Evolutionary conservation across 2,113 vertebrate genomes (phyloP), one percentile per base, ranked within the genome.

Genomic region (Rhea pennata): DNA sequence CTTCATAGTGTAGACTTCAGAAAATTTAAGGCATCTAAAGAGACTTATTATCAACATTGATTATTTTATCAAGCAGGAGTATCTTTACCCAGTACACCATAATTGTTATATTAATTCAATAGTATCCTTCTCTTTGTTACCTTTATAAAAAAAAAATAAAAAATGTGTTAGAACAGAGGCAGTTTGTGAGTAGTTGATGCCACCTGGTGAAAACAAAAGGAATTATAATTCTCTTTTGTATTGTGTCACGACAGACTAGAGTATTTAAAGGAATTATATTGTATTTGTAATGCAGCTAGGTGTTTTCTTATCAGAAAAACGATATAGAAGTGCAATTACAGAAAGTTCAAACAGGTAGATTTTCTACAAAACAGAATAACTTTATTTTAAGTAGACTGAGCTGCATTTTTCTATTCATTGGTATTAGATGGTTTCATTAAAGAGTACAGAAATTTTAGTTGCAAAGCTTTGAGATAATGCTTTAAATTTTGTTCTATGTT

Each of bases 141-240:
- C 5, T 74, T 79, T 36, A 36, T 36, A 36, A 36, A 36, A 36
- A 36, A 36, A 36, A 80, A 26, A 44, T 90, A 39, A 70, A 56
- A 91, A 83, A 53, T 71, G 26, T 22, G 29, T 31, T 17, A 44
- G 31, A 62, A 65, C 84, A 24, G 42, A 29, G 33, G 61, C 65
- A 67, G 31, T 64, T 66, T 21, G 17, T 83, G 84, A 93, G 51
- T 80, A 59, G 75, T 58, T 92, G 70, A 82, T 94, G 96, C 94
- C 95, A 94, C 59, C 93, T 94, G 79, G 62, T 91, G 94, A 88
- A 92, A 77, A 78, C 23, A 71, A 65, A 88, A 89, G 65, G 76
- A 94, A 84, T 72, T 82, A 26, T 71, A 86, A 22, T 65, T 50
- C 23, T 84, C 1, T 12, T 64, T 48, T 85, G 40, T 8, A 69